Conservation (phyloP, 1,140 invertebrate genomes). For the Drosophila albomicans region DNA sequence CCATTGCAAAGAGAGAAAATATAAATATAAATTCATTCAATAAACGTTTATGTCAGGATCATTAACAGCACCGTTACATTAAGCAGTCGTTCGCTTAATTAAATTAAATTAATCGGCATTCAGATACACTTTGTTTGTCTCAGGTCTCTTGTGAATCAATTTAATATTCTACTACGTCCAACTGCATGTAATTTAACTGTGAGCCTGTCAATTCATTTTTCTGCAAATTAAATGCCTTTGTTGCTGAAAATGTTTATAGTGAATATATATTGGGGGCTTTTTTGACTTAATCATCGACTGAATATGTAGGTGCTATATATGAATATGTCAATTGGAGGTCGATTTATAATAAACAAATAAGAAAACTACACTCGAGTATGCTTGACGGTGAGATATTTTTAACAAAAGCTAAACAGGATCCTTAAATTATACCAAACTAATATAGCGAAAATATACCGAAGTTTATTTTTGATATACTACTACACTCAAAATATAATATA, state of each 20-base stretch:
- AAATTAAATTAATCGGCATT: constrained; percentile 50
- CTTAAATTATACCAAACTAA: no score
- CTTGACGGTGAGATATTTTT: no score
- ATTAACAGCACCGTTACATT: constrained; percentile 56
- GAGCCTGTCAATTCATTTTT: constrained; percentile 1
- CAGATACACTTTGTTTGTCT: constrained; percentile 36
- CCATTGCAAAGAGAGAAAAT: constrained; percentile 15
- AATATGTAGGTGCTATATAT: no score
- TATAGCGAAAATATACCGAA: no score
- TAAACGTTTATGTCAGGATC: constrained; percentile 57
- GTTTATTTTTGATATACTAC: no score
- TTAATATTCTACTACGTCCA: constrained; percentile 2
- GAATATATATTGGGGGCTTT: background rate
- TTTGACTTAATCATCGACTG: background rate
- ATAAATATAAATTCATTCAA: constrained; percentile 55
- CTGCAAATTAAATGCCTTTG: background rate
- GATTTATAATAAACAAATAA: no score
- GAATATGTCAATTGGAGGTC: no score
- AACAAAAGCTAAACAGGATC: no score
- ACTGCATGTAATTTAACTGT: background rate
- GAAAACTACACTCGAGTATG: no score
- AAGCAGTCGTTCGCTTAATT: constrained; percentile 45
- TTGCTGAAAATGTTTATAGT: background rate
- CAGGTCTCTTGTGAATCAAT: constrained; percentile 17
- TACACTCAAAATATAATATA: no score